These are phyloP conservation scores for Montipora sp. DNA, from an alignment of 64 coral and sea anemone species.

Conservation along the genomic window DNA sequence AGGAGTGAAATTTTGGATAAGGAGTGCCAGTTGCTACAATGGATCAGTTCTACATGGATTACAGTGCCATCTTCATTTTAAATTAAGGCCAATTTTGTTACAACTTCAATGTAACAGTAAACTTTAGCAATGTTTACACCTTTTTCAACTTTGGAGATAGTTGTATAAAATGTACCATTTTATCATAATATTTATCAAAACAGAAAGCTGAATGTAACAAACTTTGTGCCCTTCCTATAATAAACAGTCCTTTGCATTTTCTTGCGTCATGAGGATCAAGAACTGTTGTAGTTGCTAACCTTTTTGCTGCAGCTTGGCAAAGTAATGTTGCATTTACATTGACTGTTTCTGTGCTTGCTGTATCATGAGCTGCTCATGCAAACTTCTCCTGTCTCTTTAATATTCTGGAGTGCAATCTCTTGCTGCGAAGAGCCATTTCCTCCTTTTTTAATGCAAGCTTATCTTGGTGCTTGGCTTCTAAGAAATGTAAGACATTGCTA, in stretches of 20 bases:
- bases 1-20: too few relatives aligned
- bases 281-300: neutral
- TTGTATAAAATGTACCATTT: too few relatives aligned
- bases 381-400: neutral
- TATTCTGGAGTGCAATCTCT: neutral
- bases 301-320: neutral
- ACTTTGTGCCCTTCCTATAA: neutral
- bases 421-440: neutral
- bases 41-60: too few relatives aligned
- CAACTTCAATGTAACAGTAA: too few relatives aligned
- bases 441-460: constrained; percentile 9
- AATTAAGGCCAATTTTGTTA: too few relatives aligned
- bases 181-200: too few relatives aligned
- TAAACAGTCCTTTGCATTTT: neutral
- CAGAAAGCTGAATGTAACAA: neutral
- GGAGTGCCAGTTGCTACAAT: too few relatives aligned
- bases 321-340: neutral
- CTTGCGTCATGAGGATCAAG: neutral
- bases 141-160: too few relatives aligned
- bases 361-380: neutral
- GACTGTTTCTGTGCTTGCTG: neutral
- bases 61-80: too few relatives aligned
- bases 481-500: constrained; percentile 10
- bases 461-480: constrained; percentile 32
- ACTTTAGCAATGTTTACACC: too few relatives aligned